Evolutionary conservation across 1,140 invertebrate species (phyloP), one percentile per base, ranked within the genome.

Genomic region (Zaprionus taronus): DNA sequence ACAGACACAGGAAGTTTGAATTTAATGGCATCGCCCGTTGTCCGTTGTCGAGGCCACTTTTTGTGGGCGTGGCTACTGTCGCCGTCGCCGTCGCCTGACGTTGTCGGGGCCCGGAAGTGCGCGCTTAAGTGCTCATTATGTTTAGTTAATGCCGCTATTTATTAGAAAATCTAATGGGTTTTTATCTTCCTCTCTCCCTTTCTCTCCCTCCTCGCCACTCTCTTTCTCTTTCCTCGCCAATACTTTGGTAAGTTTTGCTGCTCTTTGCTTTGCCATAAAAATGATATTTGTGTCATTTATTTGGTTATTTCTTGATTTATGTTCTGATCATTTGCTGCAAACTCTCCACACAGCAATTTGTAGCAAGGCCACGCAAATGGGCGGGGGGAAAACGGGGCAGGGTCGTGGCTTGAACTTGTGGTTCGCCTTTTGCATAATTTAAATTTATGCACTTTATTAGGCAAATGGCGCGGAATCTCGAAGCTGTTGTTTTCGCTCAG

Each of bases 61-160:
- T 58, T 63, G 67, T 51, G 49, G 69, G 57, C 69, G 60, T 64
- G 38, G 53, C 53, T 36, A 4, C 14, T 41, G 28, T 17, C 22
- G 22, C 22, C 34, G 36, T 38, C 12, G 4, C 36, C 14, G 36
- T 38, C 36, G 36, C 36, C 41, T n/a, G 6, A 17, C 41, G 5
- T 11, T 66, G 17, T 63, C 31, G 64, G 63, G 75, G 61, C 65
- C 68, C 79, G 81, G 81, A 83, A 83, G 76, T 83, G 75, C 78
- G 79, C 80, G 71, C 81, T 81, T 80, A 83, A 81, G 79, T 81
- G 79, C 81, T 83, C 79, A 83, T 83, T 83, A 83, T 81, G 79
- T 81, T 83, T 79, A 81, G 79, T 81, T 81, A 78, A 82, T 82
- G 80, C 78, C 71, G 67, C 80, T 80, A 80, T 82, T 82, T 80